Evolutionary conservation across 2,113 vertebrate species (phyloP).

Genomic region (Pongo pygmaeus): DNA sequence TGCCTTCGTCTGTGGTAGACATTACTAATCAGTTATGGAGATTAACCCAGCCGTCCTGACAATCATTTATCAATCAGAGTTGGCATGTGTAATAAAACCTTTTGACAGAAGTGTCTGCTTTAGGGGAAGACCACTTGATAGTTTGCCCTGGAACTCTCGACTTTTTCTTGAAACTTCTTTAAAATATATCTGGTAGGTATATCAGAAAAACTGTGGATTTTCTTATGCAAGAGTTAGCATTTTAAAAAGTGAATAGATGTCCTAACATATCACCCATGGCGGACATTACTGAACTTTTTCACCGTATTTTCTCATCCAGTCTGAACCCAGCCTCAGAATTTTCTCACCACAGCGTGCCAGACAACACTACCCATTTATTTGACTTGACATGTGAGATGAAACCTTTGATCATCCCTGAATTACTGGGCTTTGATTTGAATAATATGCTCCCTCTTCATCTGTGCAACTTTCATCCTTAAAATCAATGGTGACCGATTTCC

Average conservation of each 20-base stretch:
- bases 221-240: background rate
- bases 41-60: background rate
- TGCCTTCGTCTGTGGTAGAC: background rate
- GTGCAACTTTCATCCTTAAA: conserved; percentile 42
- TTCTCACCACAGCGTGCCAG: background rate
- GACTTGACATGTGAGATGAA: background rate
- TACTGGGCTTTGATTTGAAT: conserved; percentile 46
- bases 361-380: background rate
- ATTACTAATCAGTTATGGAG: conserved; percentile 13
- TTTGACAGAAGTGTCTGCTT: background rate
- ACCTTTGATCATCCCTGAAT: background rate
- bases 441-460: background rate
- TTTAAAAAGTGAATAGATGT: background rate
- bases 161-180: conserved; percentile 15
- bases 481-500: conserved; percentile 26
- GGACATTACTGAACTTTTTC: background rate
- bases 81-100: background rate
- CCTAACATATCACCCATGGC: background rate
- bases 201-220: background rate
- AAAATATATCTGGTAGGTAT: background rate
- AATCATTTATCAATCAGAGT: conserved; percentile 6
- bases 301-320: background rate
- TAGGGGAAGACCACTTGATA: background rate
- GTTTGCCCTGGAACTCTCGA: background rate
- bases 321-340: background rate